These are phyloP conservation scores for Platichthys stellatus DNA, from an alignment of 2,113 vertebrate genomes.

Conservation along the genomic window DNA sequence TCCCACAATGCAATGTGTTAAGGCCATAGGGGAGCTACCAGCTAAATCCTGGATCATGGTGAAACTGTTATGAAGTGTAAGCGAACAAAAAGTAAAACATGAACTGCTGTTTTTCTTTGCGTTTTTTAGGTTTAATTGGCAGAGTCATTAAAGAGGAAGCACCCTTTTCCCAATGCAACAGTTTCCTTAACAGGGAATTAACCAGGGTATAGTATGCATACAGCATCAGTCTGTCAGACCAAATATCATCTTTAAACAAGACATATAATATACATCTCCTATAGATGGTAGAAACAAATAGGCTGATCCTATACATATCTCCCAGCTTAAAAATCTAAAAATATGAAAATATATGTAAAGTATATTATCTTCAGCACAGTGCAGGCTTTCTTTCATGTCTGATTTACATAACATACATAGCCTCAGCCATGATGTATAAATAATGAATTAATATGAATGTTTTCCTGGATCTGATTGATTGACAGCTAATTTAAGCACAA, in stretches of 20 bases:
- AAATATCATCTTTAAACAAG: neutral
- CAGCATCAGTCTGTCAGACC: neutral
- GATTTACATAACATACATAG: constrained; percentile 3
- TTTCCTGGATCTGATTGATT: neutral
- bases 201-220: neutral
- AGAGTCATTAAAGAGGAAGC: too few species aligned
- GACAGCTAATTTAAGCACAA: neutral
- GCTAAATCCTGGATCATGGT: too few species aligned
- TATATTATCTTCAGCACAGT: neutral
- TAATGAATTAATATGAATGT: neutral
- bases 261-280: neutral
- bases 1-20: too few species aligned
- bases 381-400: neutral
- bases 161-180: too few species aligned
- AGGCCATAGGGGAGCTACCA: too few species aligned
- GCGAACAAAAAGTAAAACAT: too few species aligned
- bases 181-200: too few species aligned
- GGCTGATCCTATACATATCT: neutral
- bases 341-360: neutral
- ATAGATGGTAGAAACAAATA: neutral
- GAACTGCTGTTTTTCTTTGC: too few species aligned
- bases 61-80: too few species aligned
- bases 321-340: neutral
- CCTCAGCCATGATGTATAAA: constrained; percentile 1
- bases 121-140: too few species aligned